Evolutionary conservation across 2,113 vertebrate genomes (phyloP).

Genomic region (Melanostigma gelatinosum): DNA sequence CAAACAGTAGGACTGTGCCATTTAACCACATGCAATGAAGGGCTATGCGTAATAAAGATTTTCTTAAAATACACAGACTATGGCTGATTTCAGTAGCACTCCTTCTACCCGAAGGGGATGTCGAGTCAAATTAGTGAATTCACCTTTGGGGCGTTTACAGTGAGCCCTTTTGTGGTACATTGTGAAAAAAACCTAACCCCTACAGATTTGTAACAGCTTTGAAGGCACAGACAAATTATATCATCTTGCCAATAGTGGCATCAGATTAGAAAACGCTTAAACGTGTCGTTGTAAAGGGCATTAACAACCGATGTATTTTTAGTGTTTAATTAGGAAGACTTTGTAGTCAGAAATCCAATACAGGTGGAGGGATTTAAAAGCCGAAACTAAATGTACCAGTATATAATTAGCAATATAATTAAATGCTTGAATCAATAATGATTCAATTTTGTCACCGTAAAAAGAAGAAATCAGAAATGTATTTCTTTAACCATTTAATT

Average conservation of each 20-base stretch:
- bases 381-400: not conserved
- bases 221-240: too few species aligned
- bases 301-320: not conserved
- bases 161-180: not conserved
- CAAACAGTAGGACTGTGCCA: constrained; percentile 1
- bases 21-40: not conserved
- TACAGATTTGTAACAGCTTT: not conserved
- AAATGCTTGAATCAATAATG: not conserved
- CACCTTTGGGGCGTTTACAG: not conserved
- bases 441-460: not conserved
- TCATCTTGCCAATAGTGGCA: too few species aligned
- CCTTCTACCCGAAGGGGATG: not conserved
- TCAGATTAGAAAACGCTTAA: too few species aligned
- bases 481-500: not conserved
- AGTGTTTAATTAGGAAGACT: not conserved
- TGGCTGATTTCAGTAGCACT: not conserved
- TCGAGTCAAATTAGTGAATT: not conserved
- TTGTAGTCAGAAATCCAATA: not conserved
- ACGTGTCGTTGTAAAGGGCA: too few species aligned
- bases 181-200: not conserved
- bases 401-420: not conserved
- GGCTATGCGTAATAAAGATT: not conserved
- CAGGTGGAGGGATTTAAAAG: too few species aligned
- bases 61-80: not conserved
- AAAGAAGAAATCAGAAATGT: not conserved